These are phyloP conservation scores for Meteorus colon DNA, from an alignment of 2,888 invertebrate species.

Conservation along the genomic window DNA sequence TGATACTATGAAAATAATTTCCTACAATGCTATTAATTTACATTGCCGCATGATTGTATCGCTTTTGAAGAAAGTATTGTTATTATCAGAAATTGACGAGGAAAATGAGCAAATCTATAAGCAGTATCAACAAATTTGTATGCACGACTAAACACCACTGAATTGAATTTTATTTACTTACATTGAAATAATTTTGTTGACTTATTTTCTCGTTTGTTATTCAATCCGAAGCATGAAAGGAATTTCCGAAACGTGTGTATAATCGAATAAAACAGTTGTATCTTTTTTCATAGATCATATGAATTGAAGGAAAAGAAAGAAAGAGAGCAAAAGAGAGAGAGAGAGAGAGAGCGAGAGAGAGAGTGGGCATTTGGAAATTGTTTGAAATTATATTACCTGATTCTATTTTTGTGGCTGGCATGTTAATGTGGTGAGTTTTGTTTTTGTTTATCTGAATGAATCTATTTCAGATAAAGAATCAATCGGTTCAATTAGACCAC, in stretches of 20 bases:
- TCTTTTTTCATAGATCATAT: not conserved
- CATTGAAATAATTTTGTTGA: not conserved
- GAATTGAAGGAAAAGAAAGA: not conserved
- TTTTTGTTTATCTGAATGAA: constrained; percentile 42
- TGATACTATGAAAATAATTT: not conserved
- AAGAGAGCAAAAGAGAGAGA: not conserved
- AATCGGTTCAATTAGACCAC: constrained; percentile 68
- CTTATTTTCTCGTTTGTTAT: not conserved
- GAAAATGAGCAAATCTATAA: not conserved
- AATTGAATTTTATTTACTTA: not conserved
- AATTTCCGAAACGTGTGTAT: not conserved
- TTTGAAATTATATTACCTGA: not conserved
- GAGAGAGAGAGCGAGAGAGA: constrained; percentile 14
- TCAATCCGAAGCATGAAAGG: not conserved
- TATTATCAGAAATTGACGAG: not conserved
- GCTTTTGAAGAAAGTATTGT: constrained; percentile 6
- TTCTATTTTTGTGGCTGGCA: constrained; percentile 21
- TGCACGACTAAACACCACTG: not conserved
- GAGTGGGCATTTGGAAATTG: constrained; percentile 11
- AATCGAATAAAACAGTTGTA: not conserved
- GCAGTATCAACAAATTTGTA: not conserved
- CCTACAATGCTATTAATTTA: not conserved
- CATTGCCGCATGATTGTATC: constrained; percentile 27
- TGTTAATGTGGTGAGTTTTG: constrained; percentile 16
- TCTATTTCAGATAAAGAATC: constrained; percentile 69